Evolutionary conservation across 2,113 vertebrate genomes (phyloP).

Genomic region (Salvelinus namaycush): DNA sequence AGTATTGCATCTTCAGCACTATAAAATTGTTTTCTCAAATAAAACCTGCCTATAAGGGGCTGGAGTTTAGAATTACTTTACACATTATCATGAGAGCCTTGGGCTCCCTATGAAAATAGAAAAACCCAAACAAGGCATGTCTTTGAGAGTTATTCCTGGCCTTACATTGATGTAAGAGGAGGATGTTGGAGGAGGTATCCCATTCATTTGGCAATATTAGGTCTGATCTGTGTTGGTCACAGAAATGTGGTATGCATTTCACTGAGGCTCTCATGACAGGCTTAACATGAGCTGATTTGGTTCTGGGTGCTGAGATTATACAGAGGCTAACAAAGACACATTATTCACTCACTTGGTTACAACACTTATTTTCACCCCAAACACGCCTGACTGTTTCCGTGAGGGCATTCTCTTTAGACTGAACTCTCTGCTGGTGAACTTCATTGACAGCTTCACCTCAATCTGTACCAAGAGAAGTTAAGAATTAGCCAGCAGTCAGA

Average conservation of each 20-base stretch:
- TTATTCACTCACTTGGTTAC: slow-evolving; percentile 90
- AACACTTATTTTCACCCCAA: slow-evolving; percentile 91
- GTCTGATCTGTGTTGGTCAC: not conserved
- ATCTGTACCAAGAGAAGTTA: slow-evolving; percentile 71
- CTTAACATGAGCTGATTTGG: too few relatives aligned
- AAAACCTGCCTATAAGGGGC: not conserved
- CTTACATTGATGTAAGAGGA: not conserved
- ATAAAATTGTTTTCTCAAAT: slow-evolving; percentile 20
- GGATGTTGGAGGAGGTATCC: not conserved
- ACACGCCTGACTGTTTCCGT: slow-evolving; percentile 92
- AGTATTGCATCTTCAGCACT: slow-evolving; percentile 9
- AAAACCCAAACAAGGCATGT: slow-evolving; percentile 8
- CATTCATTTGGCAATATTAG: not conserved
- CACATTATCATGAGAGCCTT: not conserved
- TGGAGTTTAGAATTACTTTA: slow-evolving; percentile 7
- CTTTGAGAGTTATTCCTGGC: not conserved
- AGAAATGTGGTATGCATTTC: not conserved
- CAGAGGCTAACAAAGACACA: not conserved
- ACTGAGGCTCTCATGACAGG: not conserved
- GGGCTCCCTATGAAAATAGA: slow-evolving; percentile 2
- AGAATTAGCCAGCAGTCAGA: not conserved
- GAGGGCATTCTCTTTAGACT: slow-evolving; percentile 94
- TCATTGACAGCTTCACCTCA: slow-evolving; percentile 94
- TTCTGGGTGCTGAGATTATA: not conserved
- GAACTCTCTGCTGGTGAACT: slow-evolving; percentile 95